These are phyloP conservation scores for Limenitis arthemis DNA, from an alignment of 2,888 invertebrate genomes.

Conservation along the genomic window DNA sequence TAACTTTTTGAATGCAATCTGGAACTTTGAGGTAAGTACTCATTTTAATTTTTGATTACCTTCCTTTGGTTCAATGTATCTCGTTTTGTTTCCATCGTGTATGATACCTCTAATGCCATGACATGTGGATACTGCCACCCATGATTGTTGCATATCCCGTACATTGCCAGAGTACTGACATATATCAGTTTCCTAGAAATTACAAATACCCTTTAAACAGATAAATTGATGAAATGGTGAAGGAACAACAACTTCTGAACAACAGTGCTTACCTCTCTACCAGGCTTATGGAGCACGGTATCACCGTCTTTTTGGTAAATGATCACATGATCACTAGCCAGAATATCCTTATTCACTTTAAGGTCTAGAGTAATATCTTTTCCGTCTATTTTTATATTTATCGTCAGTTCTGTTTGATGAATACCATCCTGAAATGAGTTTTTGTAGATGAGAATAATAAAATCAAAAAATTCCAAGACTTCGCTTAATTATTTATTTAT, in stretches of 20 bases:
- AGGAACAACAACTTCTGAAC: too few relatives aligned
- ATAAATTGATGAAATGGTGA: too few relatives aligned
- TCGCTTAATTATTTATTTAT: neutral
- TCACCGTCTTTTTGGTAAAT: conserved; percentile 70
- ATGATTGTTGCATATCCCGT: conserved; percentile 77
- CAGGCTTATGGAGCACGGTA: conserved; percentile 69
- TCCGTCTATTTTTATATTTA: conserved; percentile 77
- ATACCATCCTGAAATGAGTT: conserved; percentile 43
- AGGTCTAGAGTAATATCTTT: conserved; percentile 79
- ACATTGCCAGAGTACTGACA: conserved; percentile 87
- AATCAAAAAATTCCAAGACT: neutral
- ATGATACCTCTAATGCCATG: conserved; percentile 82
- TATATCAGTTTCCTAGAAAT: conserved; percentile 77
- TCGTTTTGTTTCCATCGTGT: conserved; percentile 82
- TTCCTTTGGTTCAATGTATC: conserved; percentile 73
- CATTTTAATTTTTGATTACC: conserved; percentile 31
- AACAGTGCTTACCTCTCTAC: conserved; percentile 53
- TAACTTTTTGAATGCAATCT: neutral
- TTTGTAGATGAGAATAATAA: neutral
- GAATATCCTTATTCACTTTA: conserved; percentile 79
- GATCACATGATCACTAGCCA: conserved; percentile 77
- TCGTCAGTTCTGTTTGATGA: conserved; percentile 64
- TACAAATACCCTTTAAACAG: too few relatives aligned
- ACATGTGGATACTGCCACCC: conserved; percentile 90
- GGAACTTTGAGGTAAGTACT: neutral